Evolutionary conservation across 2,113 vertebrate genomes (phyloP).

Genomic region (Rhabdornis inornatus): DNA sequence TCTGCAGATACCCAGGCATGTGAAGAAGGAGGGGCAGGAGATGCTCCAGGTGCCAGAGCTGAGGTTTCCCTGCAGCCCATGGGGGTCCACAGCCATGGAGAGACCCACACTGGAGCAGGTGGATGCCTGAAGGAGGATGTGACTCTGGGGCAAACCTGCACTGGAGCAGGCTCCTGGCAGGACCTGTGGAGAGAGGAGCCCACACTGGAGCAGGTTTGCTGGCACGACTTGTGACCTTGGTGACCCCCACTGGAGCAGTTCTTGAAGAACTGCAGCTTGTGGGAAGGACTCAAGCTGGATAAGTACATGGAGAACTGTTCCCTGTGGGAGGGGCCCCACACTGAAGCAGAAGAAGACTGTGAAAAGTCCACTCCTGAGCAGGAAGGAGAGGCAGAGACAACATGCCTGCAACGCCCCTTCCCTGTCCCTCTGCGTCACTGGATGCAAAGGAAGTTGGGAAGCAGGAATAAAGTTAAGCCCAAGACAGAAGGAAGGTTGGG

Average conservation of each 20-base stretch:
- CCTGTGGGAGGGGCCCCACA: neutral
- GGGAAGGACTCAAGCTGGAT: neutral
- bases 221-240: neutral
- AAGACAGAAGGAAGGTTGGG: neutral
- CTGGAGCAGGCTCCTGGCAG: neutral
- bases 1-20: neutral
- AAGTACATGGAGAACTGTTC: neutral
- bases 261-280: neutral
- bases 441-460: neutral
- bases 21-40: neutral
- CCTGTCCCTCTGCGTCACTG: rapidly evolving
- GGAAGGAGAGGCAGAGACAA: neutral
- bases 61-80: neutral
- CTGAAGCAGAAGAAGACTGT: neutral
- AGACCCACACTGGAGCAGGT: neutral
- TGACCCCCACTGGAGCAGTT: neutral
- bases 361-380: neutral
- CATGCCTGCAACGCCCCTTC: rapidly evolving
- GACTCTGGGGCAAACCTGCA: neutral
- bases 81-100: neutral
- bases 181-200: neutral
- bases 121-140: neutral
- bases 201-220: neutral
- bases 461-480: neutral
- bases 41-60: neutral